These are phyloP conservation scores for Sinelater perroti DNA, from an alignment of 2,888 invertebrate genomes.

Conservation along the genomic window DNA sequence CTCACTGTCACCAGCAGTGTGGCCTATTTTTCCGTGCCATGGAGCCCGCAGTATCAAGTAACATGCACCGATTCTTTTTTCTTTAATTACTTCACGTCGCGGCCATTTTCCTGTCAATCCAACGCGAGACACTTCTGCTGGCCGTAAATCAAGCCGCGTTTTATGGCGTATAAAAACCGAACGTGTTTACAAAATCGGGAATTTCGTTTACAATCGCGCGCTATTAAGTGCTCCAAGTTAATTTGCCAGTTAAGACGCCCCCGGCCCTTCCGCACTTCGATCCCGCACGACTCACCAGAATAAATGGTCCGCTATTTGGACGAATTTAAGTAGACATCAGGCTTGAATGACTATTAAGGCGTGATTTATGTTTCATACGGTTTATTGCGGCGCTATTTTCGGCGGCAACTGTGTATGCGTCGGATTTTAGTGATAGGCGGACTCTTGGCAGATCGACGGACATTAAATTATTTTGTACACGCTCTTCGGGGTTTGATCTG, in stretches of 20 bases:
- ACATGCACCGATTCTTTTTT: too few species aligned
- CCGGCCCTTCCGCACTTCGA: too few species aligned
- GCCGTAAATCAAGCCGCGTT: conserved; percentile 24
- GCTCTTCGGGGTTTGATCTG: conserved; percentile 29
- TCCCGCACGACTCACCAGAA: too few species aligned
- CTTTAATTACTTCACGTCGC: too few species aligned
- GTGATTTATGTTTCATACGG: conserved; percentile 46
- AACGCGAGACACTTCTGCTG: conserved; percentile 19
- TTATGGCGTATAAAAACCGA: conserved; percentile 36
- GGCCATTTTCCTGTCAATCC: background rate
- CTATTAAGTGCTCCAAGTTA: conserved; percentile 27
- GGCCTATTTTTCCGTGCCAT: too few species aligned
- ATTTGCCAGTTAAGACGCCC: conserved; percentile 19
- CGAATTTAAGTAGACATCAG: conserved; percentile 18
- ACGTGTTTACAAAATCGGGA: conserved; percentile 40
- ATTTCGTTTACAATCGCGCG: conserved; percentile 36
- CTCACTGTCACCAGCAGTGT: too few species aligned
- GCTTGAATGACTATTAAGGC: conserved; percentile 45
- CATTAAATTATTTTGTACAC: conserved; percentile 42
- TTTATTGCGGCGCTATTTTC: conserved; percentile 43
- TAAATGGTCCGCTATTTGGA: conserved; percentile 15
- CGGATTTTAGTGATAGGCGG: conserved; percentile 42
- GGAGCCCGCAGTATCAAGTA: too few species aligned
- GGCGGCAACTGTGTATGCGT: conserved; percentile 20
- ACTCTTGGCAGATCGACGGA: conserved; percentile 39